A percentile compares a stretch with the other conserved stretches of the same genome.
Conservation (phyloP, 2,113 vertebrate species). For the Erythrocebus patas region DNA sequence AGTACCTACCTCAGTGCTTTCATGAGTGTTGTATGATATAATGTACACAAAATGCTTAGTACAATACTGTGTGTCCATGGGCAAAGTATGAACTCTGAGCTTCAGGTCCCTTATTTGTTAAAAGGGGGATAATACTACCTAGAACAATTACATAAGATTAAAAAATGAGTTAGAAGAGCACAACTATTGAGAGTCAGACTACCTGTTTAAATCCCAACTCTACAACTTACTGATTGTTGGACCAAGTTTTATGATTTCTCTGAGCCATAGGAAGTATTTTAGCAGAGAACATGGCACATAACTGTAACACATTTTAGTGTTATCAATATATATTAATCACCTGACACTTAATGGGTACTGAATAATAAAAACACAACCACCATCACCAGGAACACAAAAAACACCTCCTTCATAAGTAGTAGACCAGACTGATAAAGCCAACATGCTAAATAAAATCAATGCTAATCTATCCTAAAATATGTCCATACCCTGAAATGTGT, state of each 20-base stretch:
- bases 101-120: not conserved
- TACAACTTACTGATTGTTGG: not conserved
- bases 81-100: not conserved
- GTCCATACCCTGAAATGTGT: not conserved
- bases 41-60: conserved; percentile 25
- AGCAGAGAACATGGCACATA: not conserved
- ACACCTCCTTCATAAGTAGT: not conserved
- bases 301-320: not conserved
- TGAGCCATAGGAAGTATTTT: not conserved
- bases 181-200: not conserved
- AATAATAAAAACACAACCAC: conserved; percentile 13
- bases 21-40: conserved; percentile 17
- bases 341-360: not conserved
- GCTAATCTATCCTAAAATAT: conserved; percentile 23
- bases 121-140: not conserved
- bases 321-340: not conserved
- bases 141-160: not conserved
- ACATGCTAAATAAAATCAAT: not conserved
- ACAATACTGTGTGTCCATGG: not conserved
- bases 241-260: conserved; percentile 6
- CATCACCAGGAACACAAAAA: not conserved
- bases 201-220: not conserved
- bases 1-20: not conserved
- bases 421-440: not conserved
- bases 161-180: not conserved